A percentile compares a stretch with the other conserved stretches of the same genome.
These are phyloP conservation scores for Andricus grossulariae DNA, from an alignment of 1,140 invertebrate genomes.

Conservation along the genomic window DNA sequence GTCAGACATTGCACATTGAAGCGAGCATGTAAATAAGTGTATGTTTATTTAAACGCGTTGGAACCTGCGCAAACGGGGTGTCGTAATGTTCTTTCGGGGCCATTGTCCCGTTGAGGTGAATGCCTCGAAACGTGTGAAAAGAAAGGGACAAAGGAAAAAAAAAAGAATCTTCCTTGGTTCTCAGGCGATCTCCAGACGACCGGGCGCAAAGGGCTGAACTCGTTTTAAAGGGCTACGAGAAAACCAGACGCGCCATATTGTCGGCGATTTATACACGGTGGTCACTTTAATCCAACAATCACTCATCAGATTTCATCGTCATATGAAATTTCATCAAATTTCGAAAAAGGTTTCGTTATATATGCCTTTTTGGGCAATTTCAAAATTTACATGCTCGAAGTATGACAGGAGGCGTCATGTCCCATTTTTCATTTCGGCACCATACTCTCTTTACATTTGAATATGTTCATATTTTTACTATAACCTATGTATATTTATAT, in stretches of 20 bases:
- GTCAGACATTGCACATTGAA: constrained; percentile 4
- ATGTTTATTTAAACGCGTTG: constrained; percentile 27
- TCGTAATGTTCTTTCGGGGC: constrained; percentile 29
- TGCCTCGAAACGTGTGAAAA: constrained; percentile 44
- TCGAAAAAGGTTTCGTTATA: no score
- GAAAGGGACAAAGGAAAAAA: constrained; percentile 38
- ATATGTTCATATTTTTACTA: no score
- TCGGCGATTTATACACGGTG: constrained; percentile 32
- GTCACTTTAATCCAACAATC: not conserved
- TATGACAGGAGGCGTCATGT: no score
- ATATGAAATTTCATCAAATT: not conserved
- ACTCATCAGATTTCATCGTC: constrained; percentile 34
- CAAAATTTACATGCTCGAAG: no score
- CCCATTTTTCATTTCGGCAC: no score
- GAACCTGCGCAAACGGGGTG: constrained; percentile 41
- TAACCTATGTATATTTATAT: no score
- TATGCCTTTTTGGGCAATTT: no score
- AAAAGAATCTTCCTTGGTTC: constrained; percentile 41
- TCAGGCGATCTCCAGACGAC: constrained; percentile 32
- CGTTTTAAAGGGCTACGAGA: constrained; percentile 36
- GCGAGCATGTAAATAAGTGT: constrained; percentile 22
- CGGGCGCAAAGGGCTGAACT: constrained; percentile 27
- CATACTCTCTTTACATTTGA: no score
- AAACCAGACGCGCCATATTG: constrained; percentile 43
- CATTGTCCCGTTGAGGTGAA: constrained; percentile 48